Evolutionary conservation across 2,797 vertebrate species (phyloP).

Genomic region (Mareca strepera): DNA sequence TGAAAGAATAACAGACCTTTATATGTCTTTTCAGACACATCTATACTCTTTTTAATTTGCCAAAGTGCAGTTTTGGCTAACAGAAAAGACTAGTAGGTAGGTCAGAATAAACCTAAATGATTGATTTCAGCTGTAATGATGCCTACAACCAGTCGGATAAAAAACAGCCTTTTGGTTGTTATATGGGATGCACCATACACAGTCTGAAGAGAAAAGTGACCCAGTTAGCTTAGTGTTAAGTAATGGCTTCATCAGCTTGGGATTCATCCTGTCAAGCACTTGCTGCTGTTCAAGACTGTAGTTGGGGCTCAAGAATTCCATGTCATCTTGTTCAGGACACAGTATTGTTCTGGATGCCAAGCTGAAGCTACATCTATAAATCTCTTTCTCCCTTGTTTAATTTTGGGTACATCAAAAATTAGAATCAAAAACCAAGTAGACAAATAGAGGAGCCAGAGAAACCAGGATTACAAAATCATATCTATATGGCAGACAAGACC

Average conservation of each 20-base stretch:
- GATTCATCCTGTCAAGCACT: not conserved
- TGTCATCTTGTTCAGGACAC: not conserved
- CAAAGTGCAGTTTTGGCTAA: not conserved
- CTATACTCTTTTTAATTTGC: not conserved
- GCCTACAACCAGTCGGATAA: not conserved
- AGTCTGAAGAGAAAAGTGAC: not conserved
- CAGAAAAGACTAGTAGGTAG: not conserved
- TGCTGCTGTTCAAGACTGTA: not conserved
- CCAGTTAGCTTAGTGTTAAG: not conserved
- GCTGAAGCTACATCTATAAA: not conserved
- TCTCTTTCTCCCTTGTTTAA: not conserved
- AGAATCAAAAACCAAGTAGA: not conserved
- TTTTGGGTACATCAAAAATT: not conserved
- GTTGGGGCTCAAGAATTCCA: not conserved
- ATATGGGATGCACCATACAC: not conserved
- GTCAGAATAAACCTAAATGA: not conserved
- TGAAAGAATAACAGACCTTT: not conserved
- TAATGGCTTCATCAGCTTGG: not conserved
- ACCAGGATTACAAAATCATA: not conserved
- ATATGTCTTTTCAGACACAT: not conserved
- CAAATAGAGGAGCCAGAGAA: not conserved
- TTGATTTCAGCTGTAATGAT: not conserved
- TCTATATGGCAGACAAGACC: not conserved
- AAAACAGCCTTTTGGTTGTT: not conserved
- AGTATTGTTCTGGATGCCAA: not conserved